These are phyloP conservation scores for Drosophila novamexicana DNA, from an alignment of 1,140 invertebrate species.

Conservation along the genomic window DNA sequence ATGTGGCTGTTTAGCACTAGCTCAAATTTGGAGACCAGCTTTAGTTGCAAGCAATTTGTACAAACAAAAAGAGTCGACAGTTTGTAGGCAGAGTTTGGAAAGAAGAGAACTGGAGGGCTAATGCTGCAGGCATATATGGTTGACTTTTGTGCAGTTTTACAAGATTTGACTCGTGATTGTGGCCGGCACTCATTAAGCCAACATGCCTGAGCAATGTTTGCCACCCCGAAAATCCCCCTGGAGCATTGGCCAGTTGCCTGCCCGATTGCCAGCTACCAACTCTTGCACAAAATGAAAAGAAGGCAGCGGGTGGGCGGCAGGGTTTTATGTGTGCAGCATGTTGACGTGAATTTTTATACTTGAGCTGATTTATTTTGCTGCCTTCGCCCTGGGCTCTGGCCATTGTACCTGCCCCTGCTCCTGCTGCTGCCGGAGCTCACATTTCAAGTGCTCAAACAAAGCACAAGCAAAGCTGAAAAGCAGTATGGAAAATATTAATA, in stretches of 20 bases:
- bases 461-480: slow-evolving; percentile 46
- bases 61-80: slow-evolving; percentile 37
- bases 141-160: slow-evolving; percentile 49
- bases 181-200: slow-evolving; percentile 76
- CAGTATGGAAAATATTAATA: slow-evolving; percentile 80
- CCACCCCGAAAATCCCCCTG: neutral
- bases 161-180: slow-evolving; percentile 78
- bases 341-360: slow-evolving; percentile 69
- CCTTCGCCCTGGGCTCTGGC: slow-evolving; percentile 40
- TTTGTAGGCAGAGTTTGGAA: slow-evolving; percentile 7
- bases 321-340: slow-evolving; percentile 59
- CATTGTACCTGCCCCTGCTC: slow-evolving; percentile 38
- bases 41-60: neutral
- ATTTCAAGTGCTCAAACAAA: slow-evolving; percentile 74
- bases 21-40: slow-evolving; percentile 15
- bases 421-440: slow-evolving; percentile 34
- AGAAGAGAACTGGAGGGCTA: slow-evolving; percentile 9
- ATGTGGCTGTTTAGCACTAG: neutral
- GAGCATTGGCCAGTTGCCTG: slow-evolving; percentile 37
- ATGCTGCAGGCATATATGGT: slow-evolving; percentile 9
- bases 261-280: slow-evolving; percentile 33
- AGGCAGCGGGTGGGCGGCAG: neutral
- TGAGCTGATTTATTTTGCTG: slow-evolving; percentile 67
- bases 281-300: neutral
- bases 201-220: slow-evolving; percentile 59